Evolutionary conservation across 2,113 vertebrate species (phyloP), one percentile per base, ranked within the genome.

Genomic region (Thomomys bottae): DNA sequence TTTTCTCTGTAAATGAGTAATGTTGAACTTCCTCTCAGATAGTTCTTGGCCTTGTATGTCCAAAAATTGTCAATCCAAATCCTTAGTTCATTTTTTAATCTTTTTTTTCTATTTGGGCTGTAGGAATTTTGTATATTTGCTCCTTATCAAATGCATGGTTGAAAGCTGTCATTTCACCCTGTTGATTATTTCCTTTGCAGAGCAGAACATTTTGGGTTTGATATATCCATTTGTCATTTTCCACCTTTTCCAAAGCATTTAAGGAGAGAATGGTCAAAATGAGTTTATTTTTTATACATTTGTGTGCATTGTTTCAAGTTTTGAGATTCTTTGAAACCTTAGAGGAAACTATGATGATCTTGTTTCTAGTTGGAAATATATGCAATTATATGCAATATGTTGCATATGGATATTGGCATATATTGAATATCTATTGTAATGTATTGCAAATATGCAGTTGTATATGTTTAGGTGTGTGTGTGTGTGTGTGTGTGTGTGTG

Each of bases 261-360:
- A 76, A 63, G 17, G 18, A 72, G 6, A 64, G 34, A 18, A 40
- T 79, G 6, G 26, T 66, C 23, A 66, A 66, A 54, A 54, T 17
- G 12, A 17, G 76, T 54, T 76, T 26, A 45, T 49, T 66, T 72
- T 81, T 20, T 61, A 8, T 63, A 49, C 21, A 2, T 36, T 71
- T 89, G 30, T 59, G 2, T 59, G 2, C 32, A 64, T 70, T 81
- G 23, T 15, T 84, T 72, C 36, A 21, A 89, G n/a, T 40, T 80
- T 90, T 40, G 30, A 67, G 71, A 83, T 66, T 68, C 45, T 40
- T 84, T 83, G 28, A 94, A 90, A 93, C 6, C 0, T 63, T 49
- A n/a, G 75, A 73, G 32, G 72, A 94, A 89, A 84, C 70, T 54
- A 11, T 92, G 49, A 59, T 45, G 30, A 64, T 54, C 26, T 66